A percentile compares a stretch with the other conserved stretches of the same genome.
Conservation (phyloP, 1,140 invertebrate genomes). For the Formica selysi region DNA sequence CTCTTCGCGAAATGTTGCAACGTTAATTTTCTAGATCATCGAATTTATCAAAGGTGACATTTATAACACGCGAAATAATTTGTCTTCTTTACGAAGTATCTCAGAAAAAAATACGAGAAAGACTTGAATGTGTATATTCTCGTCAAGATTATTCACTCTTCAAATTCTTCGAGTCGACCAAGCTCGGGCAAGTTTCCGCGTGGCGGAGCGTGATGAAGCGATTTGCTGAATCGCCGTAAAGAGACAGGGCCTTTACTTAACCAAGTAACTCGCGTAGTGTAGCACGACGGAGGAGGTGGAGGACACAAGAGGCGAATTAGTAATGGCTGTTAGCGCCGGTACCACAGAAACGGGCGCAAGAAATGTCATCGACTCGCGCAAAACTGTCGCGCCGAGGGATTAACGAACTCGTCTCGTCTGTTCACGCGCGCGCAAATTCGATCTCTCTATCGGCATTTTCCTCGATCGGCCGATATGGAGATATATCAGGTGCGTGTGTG, state of each 20-base stretch:
- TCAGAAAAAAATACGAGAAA: background rate
- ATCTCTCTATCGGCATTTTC: constrained; percentile 46
- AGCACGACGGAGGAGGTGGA: background rate
- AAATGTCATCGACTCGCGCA: constrained; percentile 60
- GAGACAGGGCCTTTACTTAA: constrained; percentile 40
- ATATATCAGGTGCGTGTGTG: background rate
- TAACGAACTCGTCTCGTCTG: constrained; percentile 44
- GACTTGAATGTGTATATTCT: background rate
- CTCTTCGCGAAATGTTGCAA: background rate
- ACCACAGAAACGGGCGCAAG: constrained; percentile 52
- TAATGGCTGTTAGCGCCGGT: constrained; percentile 58
- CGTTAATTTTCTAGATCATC: background rate
- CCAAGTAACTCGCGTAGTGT: constrained; percentile 28
- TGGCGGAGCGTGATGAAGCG: constrained; percentile 50
- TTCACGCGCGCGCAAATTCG: background rate
- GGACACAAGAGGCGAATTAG: constrained; percentile 51
- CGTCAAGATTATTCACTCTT: constrained; percentile 25
- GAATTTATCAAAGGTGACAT: background rate
- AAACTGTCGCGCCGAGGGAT: constrained; percentile 57
- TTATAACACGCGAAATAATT: background rate
- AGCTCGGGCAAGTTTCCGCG: constrained; percentile 29
- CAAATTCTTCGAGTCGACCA: constrained; percentile 5
- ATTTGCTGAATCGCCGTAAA: constrained; percentile 56
- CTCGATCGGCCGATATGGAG: constrained; percentile 36
- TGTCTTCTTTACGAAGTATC: constrained; percentile 1